Evolutionary conservation across 1,140 invertebrate species (phyloP).

Genomic region (Kradibia gibbosae): DNA sequence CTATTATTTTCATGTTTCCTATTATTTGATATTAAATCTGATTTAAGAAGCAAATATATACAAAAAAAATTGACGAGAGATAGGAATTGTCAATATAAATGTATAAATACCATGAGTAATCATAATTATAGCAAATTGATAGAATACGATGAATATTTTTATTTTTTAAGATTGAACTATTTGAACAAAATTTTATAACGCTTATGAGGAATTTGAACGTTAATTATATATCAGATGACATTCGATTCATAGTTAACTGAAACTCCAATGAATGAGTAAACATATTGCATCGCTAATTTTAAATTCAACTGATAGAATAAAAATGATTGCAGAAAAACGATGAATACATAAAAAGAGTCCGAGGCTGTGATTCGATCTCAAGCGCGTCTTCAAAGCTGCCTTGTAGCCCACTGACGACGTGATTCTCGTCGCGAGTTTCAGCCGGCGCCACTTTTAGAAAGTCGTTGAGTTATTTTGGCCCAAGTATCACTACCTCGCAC

Average conservation of each 20-base stretch:
- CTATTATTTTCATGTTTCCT: no score
- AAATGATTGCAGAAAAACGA: neutral
- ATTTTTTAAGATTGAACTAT: no score
- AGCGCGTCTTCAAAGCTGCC: neutral
- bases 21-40: no score
- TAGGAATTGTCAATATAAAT: no score
- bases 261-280: neutral
- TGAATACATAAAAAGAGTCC: neutral
- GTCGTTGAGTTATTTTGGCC: constrained; percentile 67
- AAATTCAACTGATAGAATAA: neutral
- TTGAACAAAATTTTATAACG: no score
- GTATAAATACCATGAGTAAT: no score
- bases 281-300: neutral
- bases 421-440: constrained; percentile 45
- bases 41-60: no score
- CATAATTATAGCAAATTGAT: no score
- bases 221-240: no score
- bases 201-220: no score
- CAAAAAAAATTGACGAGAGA: no score
- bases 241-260: neutral
- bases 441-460: constrained; percentile 68
- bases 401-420: constrained; percentile 13
- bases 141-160: no score
- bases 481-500: constrained; percentile 58
- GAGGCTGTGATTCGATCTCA: neutral